Percentiles rank a stretch among this genome's conserved stretches.
Conservation (phyloP, 2,113 vertebrate species). For the Albula glossodonta region DNA sequence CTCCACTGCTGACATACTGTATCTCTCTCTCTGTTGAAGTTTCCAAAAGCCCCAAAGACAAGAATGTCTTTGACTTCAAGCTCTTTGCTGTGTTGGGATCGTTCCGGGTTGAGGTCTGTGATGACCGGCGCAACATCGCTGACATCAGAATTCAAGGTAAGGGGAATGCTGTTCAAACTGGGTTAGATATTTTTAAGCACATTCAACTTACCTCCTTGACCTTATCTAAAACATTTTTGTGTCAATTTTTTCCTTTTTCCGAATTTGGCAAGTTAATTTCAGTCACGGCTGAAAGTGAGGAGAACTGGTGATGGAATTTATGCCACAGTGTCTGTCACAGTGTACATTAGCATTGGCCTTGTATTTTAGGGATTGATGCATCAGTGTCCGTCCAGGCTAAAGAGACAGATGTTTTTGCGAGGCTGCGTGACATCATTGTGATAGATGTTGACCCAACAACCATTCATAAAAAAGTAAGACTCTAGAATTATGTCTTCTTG, state of each 20-base stretch:
- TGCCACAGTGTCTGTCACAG: neutral
- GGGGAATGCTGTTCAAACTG: too few relatives aligned
- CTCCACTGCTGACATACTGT: neutral
- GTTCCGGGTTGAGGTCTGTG: conserved; percentile 83
- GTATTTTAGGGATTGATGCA: conserved; percentile 79
- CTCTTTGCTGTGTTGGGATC: conserved; percentile 85
- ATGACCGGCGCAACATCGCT: conserved; percentile 82
- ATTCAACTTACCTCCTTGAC: neutral
- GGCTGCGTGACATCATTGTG: conserved; percentile 86
- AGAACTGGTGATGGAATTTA: neutral
- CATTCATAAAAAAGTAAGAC: conserved; percentile 86
- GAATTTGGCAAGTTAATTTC: neutral
- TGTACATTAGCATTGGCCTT: too few relatives aligned
- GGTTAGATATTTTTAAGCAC: neutral
- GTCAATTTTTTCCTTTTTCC: neutral
- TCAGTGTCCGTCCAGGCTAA: conserved; percentile 80
- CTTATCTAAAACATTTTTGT: neutral
- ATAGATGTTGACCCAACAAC: conserved; percentile 83
- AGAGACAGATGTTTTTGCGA: conserved; percentile 80
- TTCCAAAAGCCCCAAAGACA: conserved; percentile 69
- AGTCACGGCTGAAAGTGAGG: too few relatives aligned
- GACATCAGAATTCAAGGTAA: conserved; percentile 92
- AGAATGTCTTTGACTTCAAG: conserved; percentile 78
- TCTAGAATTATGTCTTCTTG: neutral
- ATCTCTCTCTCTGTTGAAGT: conserved; percentile 38